phyloP scores from a whole-genome alignment of 53 echinoderm and acorn worm genomes.

The Apostichopus leukothele region DNA sequence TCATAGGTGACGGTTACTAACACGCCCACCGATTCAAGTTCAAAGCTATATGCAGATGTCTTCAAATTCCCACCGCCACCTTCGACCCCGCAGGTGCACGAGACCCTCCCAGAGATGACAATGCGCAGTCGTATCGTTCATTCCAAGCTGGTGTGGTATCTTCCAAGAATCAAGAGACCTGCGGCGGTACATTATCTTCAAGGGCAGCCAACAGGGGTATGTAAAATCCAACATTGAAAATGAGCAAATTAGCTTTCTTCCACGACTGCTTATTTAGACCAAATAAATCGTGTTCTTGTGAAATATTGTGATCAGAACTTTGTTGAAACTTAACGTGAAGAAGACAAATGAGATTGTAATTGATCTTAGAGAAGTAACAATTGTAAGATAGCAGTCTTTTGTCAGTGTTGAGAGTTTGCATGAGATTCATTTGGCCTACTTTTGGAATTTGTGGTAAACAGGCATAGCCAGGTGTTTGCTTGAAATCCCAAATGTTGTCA shows the following conservation, averaged over 20 bases:
- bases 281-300: too few relatives aligned
- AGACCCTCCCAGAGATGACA: conserved; percentile 40
- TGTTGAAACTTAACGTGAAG: background rate
- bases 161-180: conserved; percentile 65
- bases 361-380: background rate
- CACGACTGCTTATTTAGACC: too few relatives aligned
- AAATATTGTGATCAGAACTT: too few relatives aligned
- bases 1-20: background rate
- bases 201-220: conserved; percentile 79
- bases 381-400: too few relatives aligned
- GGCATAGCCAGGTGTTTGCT: too few relatives aligned
- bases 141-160: conserved; percentile 78
- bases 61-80: background rate
- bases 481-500: too few relatives aligned
- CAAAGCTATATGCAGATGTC: conserved; percentile 23
- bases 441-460: too few relatives aligned
- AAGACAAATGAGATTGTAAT: background rate
- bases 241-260: too few relatives aligned
- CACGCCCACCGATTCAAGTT: background rate
- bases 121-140: conserved; percentile 68
- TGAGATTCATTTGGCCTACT: too few relatives aligned
- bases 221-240: conserved; percentile 8
- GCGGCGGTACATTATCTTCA: conserved; percentile 81
- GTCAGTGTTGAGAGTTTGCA: too few relatives aligned
- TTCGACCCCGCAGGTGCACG: background rate